A percentile compares a stretch with the other conserved stretches of the same genome.
Conservation (phyloP, 2,888 invertebrate species). For the Rutpela maculata region DNA sequence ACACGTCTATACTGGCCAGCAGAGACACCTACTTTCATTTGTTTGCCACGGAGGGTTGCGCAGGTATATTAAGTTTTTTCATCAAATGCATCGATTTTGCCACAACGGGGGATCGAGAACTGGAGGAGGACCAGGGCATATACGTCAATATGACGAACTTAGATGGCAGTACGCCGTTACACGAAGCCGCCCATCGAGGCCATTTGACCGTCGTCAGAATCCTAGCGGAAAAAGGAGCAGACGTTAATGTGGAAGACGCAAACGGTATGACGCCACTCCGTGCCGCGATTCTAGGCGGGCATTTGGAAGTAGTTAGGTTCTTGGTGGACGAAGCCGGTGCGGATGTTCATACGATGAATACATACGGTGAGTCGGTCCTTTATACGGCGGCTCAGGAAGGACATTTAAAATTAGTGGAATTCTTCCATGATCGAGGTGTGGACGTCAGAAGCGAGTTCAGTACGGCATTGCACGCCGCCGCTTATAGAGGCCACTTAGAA, state of each 20-base stretch:
- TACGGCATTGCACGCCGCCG: background rate
- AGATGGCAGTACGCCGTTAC: background rate
- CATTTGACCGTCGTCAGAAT: background rate
- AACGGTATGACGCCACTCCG: background rate
- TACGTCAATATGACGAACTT: background rate
- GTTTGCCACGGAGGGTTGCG: background rate
- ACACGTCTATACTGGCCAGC: background rate
- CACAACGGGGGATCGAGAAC: background rate
- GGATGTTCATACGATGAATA: background rate
- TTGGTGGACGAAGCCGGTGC: background rate
- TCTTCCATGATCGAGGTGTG: background rate
- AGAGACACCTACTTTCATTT: constrained; percentile 1
- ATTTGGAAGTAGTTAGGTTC: background rate
- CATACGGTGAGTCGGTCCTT: background rate
- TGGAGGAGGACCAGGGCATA: background rate
- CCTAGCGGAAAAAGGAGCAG: constrained; percentile 9
- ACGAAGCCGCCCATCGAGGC: background rate
- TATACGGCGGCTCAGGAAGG: background rate
- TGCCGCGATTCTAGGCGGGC: background rate
- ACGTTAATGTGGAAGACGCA: background rate
- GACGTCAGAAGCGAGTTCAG: too few relatives aligned
- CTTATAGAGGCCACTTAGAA: background rate
- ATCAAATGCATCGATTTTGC: background rate
- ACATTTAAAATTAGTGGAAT: background rate
- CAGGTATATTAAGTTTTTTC: background rate